Evolutionary conservation across 2,797 vertebrate genomes (phyloP).

Genomic region (Lithobates sylvaticus): DNA sequence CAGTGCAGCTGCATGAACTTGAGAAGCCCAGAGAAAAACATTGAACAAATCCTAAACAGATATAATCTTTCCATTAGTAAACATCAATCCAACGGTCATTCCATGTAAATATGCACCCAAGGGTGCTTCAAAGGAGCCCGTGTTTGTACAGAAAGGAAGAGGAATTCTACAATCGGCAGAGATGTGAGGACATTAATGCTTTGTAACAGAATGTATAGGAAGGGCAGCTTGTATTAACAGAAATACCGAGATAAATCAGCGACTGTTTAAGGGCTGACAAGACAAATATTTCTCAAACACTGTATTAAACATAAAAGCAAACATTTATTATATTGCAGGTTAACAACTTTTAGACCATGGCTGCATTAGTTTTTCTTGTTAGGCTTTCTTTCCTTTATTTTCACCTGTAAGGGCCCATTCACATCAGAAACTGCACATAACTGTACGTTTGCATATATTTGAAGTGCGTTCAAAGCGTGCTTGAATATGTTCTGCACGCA

Average conservation of each 20-base stretch:
- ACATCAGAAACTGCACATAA: too few species aligned
- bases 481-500: too few species aligned
- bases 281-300: constrained; percentile 21
- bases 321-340: too few species aligned
- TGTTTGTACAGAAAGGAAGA: constrained; percentile 18
- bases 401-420: too few species aligned
- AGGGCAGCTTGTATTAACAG: constrained; percentile 35
- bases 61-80: constrained; percentile 19
- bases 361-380: too few species aligned
- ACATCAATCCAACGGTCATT: background rate
- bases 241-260: constrained; percentile 11
- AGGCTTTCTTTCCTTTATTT: too few species aligned
- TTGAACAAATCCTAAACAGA: background rate
- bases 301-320: background rate
- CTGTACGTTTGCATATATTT: too few species aligned
- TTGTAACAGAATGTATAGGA: constrained; percentile 22
- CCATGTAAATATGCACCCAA: constrained; percentile 6
- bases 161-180: constrained; percentile 11
- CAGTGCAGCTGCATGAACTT: constrained; percentile 24
- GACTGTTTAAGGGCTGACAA: background rate
- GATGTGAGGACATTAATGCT: constrained; percentile 20
- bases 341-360: too few species aligned
- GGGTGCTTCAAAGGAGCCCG: constrained; percentile 18
- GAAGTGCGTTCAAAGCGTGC: too few species aligned
- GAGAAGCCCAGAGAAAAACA: background rate